Conservation (phyloP, 2,797 vertebrate species). For the Gymnocypris eckloni region DNA sequence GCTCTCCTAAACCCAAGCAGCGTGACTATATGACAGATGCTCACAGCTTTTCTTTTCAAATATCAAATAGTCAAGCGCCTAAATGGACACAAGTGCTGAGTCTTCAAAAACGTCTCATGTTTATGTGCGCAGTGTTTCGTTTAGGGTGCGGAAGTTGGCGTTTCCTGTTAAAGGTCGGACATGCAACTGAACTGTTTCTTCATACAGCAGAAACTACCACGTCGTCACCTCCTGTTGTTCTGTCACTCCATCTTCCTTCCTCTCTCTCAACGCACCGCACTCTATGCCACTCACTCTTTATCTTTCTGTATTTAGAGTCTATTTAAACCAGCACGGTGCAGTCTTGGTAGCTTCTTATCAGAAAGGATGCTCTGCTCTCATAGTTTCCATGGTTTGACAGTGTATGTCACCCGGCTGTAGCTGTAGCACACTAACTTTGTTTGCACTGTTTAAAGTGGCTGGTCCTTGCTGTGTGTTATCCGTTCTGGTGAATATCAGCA, state of each 20-base stretch:
- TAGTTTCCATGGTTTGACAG: conserved; percentile 22
- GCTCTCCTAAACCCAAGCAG: neutral
- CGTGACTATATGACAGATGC: neutral
- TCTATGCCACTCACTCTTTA: neutral
- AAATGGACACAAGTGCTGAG: neutral
- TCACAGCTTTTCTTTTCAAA: neutral
- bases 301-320: neutral
- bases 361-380: conserved; percentile 12
- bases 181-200: conserved; percentile 68
- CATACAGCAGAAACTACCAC: conserved; percentile 35
- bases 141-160: conserved; percentile 71
- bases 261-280: conserved; percentile 14
- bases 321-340: neutral
- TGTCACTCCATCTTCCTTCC: conserved; percentile 58
- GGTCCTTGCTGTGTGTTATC: neutral
- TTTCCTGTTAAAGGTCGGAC: conserved; percentile 79
- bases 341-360: neutral
- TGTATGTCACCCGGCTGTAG: neutral
- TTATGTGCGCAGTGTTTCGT: conserved; percentile 26
- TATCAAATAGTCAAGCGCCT: neutral
- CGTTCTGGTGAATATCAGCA: neutral
- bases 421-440: neutral
- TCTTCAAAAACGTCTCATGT: conserved; percentile 32
- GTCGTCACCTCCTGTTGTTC: conserved; percentile 12
- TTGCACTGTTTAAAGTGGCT: neutral